Evolutionary conservation across 2,113 vertebrate genomes (phyloP).

Genomic region (Clarias batrachus): DNA sequence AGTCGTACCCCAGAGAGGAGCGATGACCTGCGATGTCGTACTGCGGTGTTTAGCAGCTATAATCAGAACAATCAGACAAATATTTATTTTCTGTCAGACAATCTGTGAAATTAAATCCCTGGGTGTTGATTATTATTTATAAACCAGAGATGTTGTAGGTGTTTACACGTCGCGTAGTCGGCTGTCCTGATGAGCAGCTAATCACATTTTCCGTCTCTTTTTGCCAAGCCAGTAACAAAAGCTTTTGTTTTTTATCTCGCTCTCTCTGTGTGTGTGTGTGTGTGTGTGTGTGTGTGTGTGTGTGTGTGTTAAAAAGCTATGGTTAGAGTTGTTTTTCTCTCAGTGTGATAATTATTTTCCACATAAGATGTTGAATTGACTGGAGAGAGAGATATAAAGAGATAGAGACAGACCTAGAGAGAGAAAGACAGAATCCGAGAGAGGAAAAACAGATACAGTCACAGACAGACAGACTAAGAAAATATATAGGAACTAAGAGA

Average conservation of each 20-base stretch:
- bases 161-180: not conserved
- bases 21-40: not conserved
- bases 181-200: not conserved
- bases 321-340: not conserved
- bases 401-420: not conserved
- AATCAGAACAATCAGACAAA: not conserved
- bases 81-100: not conserved
- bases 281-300: constrained; percentile 13
- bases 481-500: too few relatives aligned
- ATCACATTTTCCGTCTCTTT: not conserved
- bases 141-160: not conserved
- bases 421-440: too few relatives aligned
- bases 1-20: not conserved
- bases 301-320: not conserved
- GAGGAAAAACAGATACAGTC: too few relatives aligned
- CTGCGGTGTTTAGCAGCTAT: not conserved
- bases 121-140: not conserved
- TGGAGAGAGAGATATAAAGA: not conserved
- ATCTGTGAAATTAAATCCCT: not conserved
- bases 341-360: not conserved
- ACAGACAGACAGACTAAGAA: too few relatives aligned
- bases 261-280: constrained; percentile 20
- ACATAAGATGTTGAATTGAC: not conserved
- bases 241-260: not conserved
- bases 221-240: not conserved